Percentiles rank a stretch among this genome's conserved stretches.
phyloP scores from a whole-genome alignment of 1,140 invertebrate species.

The Hylaeus anthracinus region DNA sequence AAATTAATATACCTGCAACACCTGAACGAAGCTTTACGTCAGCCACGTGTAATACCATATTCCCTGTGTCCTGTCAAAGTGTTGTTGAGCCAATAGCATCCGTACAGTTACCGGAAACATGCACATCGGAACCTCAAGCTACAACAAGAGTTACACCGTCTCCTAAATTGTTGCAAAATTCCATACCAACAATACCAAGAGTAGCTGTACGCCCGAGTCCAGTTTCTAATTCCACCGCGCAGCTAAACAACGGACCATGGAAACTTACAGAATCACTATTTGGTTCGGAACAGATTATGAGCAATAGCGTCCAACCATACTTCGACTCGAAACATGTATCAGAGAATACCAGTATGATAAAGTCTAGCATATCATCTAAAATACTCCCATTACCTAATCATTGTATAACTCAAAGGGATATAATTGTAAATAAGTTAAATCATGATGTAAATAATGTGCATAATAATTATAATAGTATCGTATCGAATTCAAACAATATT shows the following conservation, averaged over 20 bases:
- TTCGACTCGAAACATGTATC: constrained; percentile 78
- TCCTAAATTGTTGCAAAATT: constrained; percentile 59
- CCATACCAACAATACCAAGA: constrained; percentile 71
- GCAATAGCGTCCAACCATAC: constrained; percentile 72
- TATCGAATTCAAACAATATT: constrained; percentile 58
- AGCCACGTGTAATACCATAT: constrained; percentile 60
- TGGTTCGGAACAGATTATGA: constrained; percentile 70
- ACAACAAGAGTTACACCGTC: constrained; percentile 48
- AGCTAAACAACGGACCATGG: constrained; percentile 64
- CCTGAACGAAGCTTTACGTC: constrained; percentile 64
- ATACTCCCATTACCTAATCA: constrained; percentile 73
- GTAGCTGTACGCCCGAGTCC: constrained; percentile 77
- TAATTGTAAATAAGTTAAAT: constrained; percentile 67
- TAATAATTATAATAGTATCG: constrained; percentile 65
- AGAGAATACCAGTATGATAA: constrained; percentile 79
- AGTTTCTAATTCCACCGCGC: constrained; percentile 57
- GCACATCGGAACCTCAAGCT: constrained; percentile 50
- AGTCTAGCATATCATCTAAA: constrained; percentile 75
- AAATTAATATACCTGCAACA: constrained; percentile 61
- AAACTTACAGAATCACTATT: constrained; percentile 72
- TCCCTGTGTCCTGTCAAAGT: constrained; percentile 56
- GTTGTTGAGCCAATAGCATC: constrained; percentile 60
- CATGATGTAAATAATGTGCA: constrained; percentile 66
- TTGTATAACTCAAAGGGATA: constrained; percentile 70
- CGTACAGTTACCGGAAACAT: constrained; percentile 61